Base-by-base conservation (phyloP, 1,140 invertebrate genomes). In the Papilio aristodemus region DNA sequence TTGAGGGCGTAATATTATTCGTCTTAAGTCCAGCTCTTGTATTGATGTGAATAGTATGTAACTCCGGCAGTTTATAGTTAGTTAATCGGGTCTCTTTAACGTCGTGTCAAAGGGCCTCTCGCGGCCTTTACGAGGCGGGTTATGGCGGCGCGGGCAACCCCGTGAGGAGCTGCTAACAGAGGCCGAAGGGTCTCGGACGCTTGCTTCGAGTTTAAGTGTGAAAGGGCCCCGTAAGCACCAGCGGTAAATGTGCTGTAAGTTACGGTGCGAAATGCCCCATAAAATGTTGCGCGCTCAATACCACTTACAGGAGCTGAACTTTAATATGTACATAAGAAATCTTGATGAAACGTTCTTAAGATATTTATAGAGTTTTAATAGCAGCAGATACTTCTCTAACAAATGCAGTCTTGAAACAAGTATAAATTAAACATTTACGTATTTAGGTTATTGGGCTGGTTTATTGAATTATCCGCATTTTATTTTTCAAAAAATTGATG, bases 101-200 rank as follows among this genome's bases (percentile, higher is more conserved):
- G 62, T 58, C 67, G 73, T 71, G 72, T 78, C 73, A 78, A 78
- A 68, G 63, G 73, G 73, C 73, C 70, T 78, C 70, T 73, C 70
- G 68, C 43, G 60, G 67, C 50, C 41, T 78, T 78, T 78, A 78
- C 73, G 76, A 72, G 17, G 60, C 71, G 58, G 67, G 70, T 78
- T 75, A 78, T 74, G 67, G 72, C 69, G 43, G 57, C 58, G 22
- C 41, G 25, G 63, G 17, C 9, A 41, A 41, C 19, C 63, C 41
- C 14, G 32, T 37, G 58, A 66, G 41, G 63, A 64, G 62, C 38
- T 64, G 62, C 13, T 43, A 60, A 60, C 43, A 14, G 43, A 37
- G 58, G 32, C 63, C 22, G 8, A 46, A 66, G 27, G 63, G 63
- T 36, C 8, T 66, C 63, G 63, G 62, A 64, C 38, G 38, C 62